Evolutionary conservation across 1,140 invertebrate species (phyloP), one percentile per base, ranked within the genome.

Genomic region (Psix sp.): DNA sequence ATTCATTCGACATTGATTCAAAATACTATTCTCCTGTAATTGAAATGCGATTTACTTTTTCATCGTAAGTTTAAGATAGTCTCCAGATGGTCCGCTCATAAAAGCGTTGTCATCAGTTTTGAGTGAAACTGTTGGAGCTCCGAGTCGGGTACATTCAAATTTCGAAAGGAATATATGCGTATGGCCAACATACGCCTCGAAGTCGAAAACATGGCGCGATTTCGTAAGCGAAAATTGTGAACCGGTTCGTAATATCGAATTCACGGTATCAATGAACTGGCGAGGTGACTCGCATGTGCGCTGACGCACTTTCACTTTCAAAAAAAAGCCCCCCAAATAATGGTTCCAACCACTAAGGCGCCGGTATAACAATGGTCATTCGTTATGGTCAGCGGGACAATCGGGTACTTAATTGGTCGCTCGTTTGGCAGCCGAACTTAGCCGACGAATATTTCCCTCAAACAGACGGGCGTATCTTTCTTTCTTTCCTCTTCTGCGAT

Each of bases 231-330:
- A 42, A 54, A 79, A 76, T 78, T 79, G 74, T 62, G 75, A 83
- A 79, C 82, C 77, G 76, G 75, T 81, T 78, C 74, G 74, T 74
- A 68, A 66, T 49, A 72, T 74, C 68, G 77, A 78, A 79, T 79
- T 75, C 72, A 78, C 56, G 73, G 65, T 71, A 78, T 74, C 80
- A 81, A 77, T 79, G 76, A 81, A 80, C 79, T 81, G 73, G 56
- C 76, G 72, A 79, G 77, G 76, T 52, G 74, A 66, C 36, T 46
- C 59, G 76, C 39, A 62, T 29, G 63, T 65, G 42, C 59, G 67
- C 74, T 72, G 51, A n/a, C 71, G 26, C 31, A 76, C 80, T 82
- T 83, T 81, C 80, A 82, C 80, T 67, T 77, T 66, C 54, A 81
- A 65, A 76, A 68, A 56, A 54, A 76, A 68, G 40, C 46, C 56